Evolutionary conservation across 2,888 invertebrate genomes (phyloP).

Genomic region (Scelioninae gen. 1): DNA sequence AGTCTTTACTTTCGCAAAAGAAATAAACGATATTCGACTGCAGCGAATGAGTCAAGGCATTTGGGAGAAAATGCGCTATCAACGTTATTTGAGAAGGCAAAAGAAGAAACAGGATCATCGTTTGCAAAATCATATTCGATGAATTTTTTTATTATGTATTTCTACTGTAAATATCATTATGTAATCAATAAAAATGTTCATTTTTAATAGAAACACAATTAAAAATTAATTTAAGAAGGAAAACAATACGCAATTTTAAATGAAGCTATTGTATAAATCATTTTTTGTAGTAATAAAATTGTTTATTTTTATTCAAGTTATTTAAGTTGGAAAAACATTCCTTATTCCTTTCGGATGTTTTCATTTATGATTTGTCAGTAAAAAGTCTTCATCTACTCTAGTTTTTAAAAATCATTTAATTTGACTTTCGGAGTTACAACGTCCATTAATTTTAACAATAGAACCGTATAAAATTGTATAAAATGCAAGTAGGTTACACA

Average conservation of each 20-base stretch:
- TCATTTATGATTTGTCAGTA: too few relatives aligned
- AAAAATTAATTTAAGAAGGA: too few relatives aligned
- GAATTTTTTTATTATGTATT: not conserved
- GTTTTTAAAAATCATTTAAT: too few relatives aligned
- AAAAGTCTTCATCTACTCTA: too few relatives aligned
- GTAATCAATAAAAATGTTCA: not conserved
- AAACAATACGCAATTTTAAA: too few relatives aligned
- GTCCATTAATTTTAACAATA: not conserved
- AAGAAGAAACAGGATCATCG: conserved; percentile 2
- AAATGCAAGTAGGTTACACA: not conserved
- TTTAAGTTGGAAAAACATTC: too few relatives aligned
- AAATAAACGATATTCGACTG: conserved; percentile 87
- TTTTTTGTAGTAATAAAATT: too few relatives aligned
- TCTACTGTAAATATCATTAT: not conserved
- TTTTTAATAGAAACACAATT: too few relatives aligned
- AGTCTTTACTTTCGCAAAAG: conserved; percentile 85
- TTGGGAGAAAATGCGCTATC: conserved; percentile 92
- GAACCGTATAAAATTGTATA: not conserved
- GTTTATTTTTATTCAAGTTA: too few relatives aligned
- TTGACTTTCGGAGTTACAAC: not conserved
- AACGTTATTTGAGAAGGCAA: conserved; percentile 74
- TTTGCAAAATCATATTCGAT: not conserved
- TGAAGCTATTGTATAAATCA: too few relatives aligned
- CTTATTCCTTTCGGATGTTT: too few relatives aligned
- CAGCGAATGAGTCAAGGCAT: conserved; percentile 94